Percentiles rank a stretch among this genome's conserved stretches.
Conservation (phyloP, 2,113 vertebrate species). For the Sterrhoptilus dennistouni region DNA sequence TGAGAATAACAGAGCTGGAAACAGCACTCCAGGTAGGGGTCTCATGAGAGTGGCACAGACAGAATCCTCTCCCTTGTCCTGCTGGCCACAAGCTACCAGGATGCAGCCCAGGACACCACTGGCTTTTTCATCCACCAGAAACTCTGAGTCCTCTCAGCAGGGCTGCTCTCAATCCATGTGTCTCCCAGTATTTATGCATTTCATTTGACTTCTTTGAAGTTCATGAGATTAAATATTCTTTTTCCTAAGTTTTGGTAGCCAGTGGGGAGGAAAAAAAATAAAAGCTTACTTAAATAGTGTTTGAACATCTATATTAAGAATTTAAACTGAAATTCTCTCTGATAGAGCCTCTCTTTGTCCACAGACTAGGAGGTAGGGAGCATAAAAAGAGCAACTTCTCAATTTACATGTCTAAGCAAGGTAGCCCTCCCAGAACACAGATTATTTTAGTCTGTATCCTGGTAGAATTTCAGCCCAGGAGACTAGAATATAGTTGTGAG, state of each 20-base stretch:
- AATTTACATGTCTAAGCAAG: background rate
- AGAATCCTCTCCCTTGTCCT: background rate
- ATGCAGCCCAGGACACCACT: accelerated
- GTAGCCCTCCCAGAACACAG: background rate
- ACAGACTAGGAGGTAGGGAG: background rate
- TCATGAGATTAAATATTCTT: background rate
- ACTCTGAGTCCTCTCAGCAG: background rate
- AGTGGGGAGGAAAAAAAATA: background rate
- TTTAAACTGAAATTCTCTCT: background rate
- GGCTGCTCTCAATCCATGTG: background rate
- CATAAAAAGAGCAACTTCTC: background rate
- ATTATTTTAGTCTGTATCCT: background rate
- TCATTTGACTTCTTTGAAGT: background rate
- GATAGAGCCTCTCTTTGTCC: background rate
- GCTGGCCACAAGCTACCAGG: no score
- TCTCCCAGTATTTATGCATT: background rate
- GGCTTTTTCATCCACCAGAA: background rate
- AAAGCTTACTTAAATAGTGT: background rate
- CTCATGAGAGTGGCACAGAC: accelerated
- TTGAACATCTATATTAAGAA: background rate
- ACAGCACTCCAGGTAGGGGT: accelerated
- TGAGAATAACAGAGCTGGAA: background rate
- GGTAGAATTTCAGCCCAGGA: background rate
- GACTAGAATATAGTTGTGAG: background rate
- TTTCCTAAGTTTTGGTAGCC: background rate